Conservation (phyloP, 2,888 invertebrate genomes). For the Drosophila pegasa region DNA sequence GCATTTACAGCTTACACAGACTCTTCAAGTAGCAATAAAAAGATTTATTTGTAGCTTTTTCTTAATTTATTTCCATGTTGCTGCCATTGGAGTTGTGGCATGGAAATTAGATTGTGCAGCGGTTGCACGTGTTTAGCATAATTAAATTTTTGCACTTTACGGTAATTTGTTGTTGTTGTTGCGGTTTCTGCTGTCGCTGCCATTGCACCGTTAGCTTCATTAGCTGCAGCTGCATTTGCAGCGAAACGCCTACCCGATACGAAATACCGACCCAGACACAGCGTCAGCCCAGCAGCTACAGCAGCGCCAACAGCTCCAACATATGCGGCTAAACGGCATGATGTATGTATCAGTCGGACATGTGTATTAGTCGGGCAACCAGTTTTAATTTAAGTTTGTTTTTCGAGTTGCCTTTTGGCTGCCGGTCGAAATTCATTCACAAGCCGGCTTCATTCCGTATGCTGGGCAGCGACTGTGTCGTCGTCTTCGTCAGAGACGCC, state of each 20-base stretch:
- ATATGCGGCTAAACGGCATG: conserved; percentile 47
- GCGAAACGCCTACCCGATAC: conserved; percentile 48
- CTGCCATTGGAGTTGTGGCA: conserved; percentile 53
- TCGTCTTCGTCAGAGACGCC: conserved; percentile 51
- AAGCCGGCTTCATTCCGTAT: conserved; percentile 69
- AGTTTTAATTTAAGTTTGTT: conserved; percentile 56
- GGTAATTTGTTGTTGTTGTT: conserved; percentile 59
- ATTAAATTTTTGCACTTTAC: conserved; percentile 70
- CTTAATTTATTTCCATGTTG: not conserved
- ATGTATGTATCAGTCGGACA: conserved; percentile 50
- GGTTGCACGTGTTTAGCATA: conserved; percentile 73
- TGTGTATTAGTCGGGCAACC: conserved; percentile 56
- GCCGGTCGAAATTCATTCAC: conserved; percentile 68
- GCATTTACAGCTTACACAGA: not conserved
- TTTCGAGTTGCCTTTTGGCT: conserved; percentile 16
- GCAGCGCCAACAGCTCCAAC: conserved; percentile 37
- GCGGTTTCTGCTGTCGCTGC: conserved; percentile 21
- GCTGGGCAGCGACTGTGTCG: conserved; percentile 57
- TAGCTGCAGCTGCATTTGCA: conserved; percentile 67
- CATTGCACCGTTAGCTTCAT: conserved; percentile 73
- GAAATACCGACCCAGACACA: conserved; percentile 17
- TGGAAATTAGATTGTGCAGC: conserved; percentile 72
- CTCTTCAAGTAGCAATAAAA: not conserved
- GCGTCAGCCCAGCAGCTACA: conserved; percentile 28
- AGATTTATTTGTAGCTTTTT: not conserved